These are phyloP conservation scores for Galaxea fascicularis DNA, from an alignment of 92 coral and sea anemone genomes.

Conservation along the genomic window DNA sequence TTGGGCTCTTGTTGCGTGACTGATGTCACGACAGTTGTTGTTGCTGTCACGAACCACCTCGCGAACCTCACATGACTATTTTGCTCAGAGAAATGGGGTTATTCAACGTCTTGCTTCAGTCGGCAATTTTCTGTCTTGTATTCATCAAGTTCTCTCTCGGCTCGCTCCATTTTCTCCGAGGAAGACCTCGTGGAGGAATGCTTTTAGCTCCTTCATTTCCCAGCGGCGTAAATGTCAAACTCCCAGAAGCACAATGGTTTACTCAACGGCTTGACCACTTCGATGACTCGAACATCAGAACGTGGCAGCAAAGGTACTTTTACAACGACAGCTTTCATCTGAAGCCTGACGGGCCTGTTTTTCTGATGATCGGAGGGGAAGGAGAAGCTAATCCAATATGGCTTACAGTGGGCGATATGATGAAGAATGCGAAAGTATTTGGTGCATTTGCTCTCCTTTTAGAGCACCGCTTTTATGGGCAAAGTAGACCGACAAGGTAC, in stretches of 20 bases:
- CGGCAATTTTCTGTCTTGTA: neutral
- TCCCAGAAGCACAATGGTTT: slow-evolving; percentile 91
- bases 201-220: slow-evolving; percentile 73
- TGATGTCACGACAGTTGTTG: neutral
- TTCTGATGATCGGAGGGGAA: slow-evolving; percentile 97
- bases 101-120: neutral
- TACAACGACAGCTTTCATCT: slow-evolving; percentile 77
- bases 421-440: slow-evolving; percentile 87
- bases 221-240: slow-evolving; percentile 38
- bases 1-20: slow-evolving; percentile 11
- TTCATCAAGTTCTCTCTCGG: neutral
- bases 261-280: slow-evolving; percentile 92
- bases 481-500: slow-evolving; percentile 91
- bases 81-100: neutral
- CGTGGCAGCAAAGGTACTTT: slow-evolving; percentile 95
- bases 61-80: no score
- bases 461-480: slow-evolving; percentile 96
- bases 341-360: slow-evolving; percentile 88
- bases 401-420: slow-evolving; percentile 90
- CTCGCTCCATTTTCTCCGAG: slow-evolving; percentile 79
- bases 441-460: slow-evolving; percentile 89
- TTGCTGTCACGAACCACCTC: no score
- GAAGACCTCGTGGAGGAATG: slow-evolving; percentile 95
- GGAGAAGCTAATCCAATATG: slow-evolving; percentile 95
- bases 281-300: slow-evolving; percentile 88